Conservation (phyloP, 2,797 vertebrate genomes). For the Platyrinchus mystaceus region DNA sequence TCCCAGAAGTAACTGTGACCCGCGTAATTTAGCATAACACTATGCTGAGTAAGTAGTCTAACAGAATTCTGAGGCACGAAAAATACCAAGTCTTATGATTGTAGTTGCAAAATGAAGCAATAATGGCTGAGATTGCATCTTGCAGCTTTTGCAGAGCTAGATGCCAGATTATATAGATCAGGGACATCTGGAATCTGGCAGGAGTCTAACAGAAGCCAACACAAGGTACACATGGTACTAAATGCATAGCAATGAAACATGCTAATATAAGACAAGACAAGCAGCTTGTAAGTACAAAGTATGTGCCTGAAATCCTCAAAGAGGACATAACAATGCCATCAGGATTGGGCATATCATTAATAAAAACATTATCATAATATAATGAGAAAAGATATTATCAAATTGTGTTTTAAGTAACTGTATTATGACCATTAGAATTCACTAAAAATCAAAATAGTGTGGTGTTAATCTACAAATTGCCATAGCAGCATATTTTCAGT, state of each 20-base stretch:
- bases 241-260: background rate
- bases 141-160: background rate
- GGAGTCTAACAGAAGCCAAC: background rate
- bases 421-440: background rate
- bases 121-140: background rate
- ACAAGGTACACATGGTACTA: background rate
- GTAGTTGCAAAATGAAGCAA: background rate
- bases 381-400: background rate
- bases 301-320: background rate
- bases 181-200: background rate
- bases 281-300: background rate
- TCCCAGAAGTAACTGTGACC: slow-evolving; percentile 14
- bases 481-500: background rate
- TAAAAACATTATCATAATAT: background rate
- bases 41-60: slow-evolving; percentile 7
- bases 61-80: background rate
- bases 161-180: background rate
- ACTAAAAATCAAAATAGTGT: background rate
- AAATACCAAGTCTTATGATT: background rate
- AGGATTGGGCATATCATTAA: background rate
- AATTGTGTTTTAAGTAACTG: background rate
- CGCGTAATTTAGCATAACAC: background rate
- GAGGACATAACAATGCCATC: background rate
- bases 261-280: background rate
- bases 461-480: background rate